Evolutionary conservation across 2,888 invertebrate genomes (phyloP).

Genomic region (Aphidoletes aphidimyza): DNA sequence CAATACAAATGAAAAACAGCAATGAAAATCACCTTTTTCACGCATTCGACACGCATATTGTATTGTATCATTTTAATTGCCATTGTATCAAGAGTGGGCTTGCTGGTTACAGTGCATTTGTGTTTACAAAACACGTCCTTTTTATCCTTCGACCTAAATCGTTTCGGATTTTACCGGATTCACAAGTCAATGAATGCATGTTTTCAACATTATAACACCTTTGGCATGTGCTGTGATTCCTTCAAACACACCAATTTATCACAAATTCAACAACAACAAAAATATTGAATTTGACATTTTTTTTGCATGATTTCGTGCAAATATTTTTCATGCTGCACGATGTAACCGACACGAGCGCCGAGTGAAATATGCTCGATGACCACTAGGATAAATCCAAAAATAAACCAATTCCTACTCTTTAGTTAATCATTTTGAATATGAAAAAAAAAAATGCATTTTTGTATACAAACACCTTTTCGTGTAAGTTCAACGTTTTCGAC

Average conservation of each 20-base stretch:
- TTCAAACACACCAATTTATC: slow-evolving; percentile 39
- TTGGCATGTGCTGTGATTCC: slow-evolving; percentile 53
- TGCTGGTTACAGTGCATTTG: slow-evolving; percentile 31
- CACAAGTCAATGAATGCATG: not conserved
- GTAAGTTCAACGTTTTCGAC: not conserved
- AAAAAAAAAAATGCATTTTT: not conserved
- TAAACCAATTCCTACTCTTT: slow-evolving; percentile 24
- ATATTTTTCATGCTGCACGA: slow-evolving; percentile 26
- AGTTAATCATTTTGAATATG: not conserved
- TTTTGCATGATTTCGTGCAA: slow-evolving; percentile 18
- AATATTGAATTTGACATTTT: not conserved
- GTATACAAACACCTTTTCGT: not conserved
- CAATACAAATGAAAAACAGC: not conserved
- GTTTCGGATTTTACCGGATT: not conserved
- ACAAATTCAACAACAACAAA: too few species aligned
- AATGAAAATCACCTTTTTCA: not conserved
- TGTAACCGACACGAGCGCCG: not conserved
- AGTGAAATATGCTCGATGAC: not conserved
- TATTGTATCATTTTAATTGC: slow-evolving; percentile 12
- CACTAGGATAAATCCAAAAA: not conserved
- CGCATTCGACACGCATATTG: slow-evolving; percentile 40
- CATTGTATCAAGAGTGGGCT: slow-evolving; percentile 51
- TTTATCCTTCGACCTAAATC: not conserved
- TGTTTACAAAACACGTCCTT: slow-evolving; percentile 52
- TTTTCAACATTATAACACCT: slow-evolving; percentile 51